phyloP scores from a whole-genome alignment of 2,888 invertebrate species.

The Limenitis camilla region DNA sequence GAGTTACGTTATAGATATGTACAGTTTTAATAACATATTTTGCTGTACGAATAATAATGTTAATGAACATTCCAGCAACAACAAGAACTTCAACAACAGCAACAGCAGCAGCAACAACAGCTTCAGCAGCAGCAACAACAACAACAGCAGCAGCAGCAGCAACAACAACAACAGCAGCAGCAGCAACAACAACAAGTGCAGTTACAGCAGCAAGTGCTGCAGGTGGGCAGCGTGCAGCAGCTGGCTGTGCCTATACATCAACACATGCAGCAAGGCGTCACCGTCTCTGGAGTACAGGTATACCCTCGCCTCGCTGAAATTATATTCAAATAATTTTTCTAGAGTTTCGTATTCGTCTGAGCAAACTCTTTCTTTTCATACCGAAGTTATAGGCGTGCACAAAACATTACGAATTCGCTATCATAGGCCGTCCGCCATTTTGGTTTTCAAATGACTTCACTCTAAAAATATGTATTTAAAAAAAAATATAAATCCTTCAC shows the following conservation, averaged over 20 bases:
- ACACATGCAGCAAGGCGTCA: conserved; percentile 47
- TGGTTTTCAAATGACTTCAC: no score
- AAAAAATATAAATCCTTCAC: no score
- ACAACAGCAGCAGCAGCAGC: conserved; percentile 59
- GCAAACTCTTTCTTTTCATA: no score
- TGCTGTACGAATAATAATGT: no score
- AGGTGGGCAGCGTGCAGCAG: conserved; percentile 63
- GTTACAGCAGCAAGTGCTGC: conserved; percentile 58
- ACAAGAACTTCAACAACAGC: conserved; percentile 35
- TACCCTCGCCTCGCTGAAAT: background rate
- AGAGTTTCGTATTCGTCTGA: no score
- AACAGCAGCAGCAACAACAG: conserved; percentile 37
- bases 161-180: conserved; percentile 36
- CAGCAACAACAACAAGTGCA: conserved; percentile 37
- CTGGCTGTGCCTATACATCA: conserved; percentile 52
- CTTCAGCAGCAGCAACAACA: conserved; percentile 58
- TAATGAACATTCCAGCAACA: conserved; percentile 28
- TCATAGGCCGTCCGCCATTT: no score
- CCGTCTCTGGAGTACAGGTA: conserved; percentile 44
- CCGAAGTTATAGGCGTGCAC: no score
- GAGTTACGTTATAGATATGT: conserved; percentile 45
- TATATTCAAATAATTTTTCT: background rate
- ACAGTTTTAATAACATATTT: no score
- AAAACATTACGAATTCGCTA: no score
- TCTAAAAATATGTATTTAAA: no score